Percentiles rank a stretch among this genome's conserved stretches.
Evolutionary conservation across 2,888 invertebrate species (phyloP).

Genomic region (Apotomis turbidana): DNA sequence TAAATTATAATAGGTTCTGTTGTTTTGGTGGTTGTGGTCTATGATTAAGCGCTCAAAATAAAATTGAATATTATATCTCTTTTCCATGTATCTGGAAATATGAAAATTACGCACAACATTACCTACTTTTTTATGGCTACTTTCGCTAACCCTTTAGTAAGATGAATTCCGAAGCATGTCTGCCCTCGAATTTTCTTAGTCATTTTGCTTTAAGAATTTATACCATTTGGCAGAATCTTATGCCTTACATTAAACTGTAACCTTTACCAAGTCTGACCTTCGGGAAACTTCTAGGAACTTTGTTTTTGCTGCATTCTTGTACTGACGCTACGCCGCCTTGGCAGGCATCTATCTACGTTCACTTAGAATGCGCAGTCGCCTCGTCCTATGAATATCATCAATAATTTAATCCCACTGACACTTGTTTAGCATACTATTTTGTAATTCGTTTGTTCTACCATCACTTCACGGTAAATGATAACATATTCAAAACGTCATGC

Average conservation of each 20-base stretch:
- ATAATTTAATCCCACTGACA: conserved; percentile 51
- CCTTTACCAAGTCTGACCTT: conserved; percentile 22
- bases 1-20: no score
- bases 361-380: conserved; percentile 49
- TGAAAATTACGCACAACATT: no score
- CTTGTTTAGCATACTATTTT: conserved; percentile 50
- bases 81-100: no score
- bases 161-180: background rate
- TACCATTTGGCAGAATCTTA: no score
- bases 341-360: conserved; percentile 38
- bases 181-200: background rate
- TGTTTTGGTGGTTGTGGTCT: no score
- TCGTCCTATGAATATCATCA: conserved; percentile 52
- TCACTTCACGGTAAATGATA: conserved; percentile 46
- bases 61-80: no score
- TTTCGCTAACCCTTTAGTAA: no score
- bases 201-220: no score
- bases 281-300: conserved; percentile 6
- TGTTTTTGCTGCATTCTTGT: conserved; percentile 25
- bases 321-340: conserved; percentile 36
- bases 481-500: conserved; percentile 35
- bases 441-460: conserved; percentile 47
- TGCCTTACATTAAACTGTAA: background rate
- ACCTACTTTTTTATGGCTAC: no score
- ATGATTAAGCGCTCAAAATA: no score